Evolutionary conservation across 1,140 invertebrate species (phyloP).

Genomic region (Drosophila pachea): DNA sequence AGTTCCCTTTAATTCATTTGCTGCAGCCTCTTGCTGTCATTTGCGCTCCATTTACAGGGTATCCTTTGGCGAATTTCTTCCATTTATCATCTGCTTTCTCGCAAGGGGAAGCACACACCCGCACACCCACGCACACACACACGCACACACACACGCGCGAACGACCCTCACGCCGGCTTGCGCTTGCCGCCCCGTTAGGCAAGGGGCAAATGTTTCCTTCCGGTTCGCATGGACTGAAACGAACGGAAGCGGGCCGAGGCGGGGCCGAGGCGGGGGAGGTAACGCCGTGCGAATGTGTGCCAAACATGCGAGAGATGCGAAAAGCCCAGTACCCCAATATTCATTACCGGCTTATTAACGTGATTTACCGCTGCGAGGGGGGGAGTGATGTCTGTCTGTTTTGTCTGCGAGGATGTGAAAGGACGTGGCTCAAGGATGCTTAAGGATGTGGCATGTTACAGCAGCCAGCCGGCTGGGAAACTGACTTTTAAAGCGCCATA

Average conservation of each 20-base stretch:
- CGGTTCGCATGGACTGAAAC: slow-evolving; percentile 24
- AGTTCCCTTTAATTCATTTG: no score
- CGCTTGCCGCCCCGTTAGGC: neutral
- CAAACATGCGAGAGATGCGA: slow-evolving; percentile 62
- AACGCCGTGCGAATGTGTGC: slow-evolving; percentile 65
- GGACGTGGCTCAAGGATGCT: slow-evolving; percentile 28
- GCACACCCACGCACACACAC: neutral
- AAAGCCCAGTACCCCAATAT: slow-evolving; percentile 36
- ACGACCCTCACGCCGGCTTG: slow-evolving; percentile 2
- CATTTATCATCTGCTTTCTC: slow-evolving; percentile 5
- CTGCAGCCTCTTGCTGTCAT: no score
- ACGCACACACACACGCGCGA: slow-evolving; percentile 1
- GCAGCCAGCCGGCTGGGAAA: slow-evolving; percentile 53
- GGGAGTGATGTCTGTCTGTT: slow-evolving; percentile 51
- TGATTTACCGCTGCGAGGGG: slow-evolving; percentile 62
- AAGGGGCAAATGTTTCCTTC: slow-evolving; percentile 65
- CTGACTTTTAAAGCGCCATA: slow-evolving; percentile 70
- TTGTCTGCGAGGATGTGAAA: neutral
- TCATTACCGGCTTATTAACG: slow-evolving; percentile 76
- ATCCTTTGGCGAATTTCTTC: neutral
- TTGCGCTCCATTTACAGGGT: neutral
- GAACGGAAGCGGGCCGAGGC: slow-evolving; percentile 1
- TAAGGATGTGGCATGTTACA: slow-evolving; percentile 48
- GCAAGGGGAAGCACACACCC: slow-evolving; percentile 29
- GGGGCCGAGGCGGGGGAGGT: slow-evolving; percentile 9